phyloP scores from a whole-genome alignment of 2,888 invertebrate genomes.

The Mesorhabditis spiculigera region DNA sequence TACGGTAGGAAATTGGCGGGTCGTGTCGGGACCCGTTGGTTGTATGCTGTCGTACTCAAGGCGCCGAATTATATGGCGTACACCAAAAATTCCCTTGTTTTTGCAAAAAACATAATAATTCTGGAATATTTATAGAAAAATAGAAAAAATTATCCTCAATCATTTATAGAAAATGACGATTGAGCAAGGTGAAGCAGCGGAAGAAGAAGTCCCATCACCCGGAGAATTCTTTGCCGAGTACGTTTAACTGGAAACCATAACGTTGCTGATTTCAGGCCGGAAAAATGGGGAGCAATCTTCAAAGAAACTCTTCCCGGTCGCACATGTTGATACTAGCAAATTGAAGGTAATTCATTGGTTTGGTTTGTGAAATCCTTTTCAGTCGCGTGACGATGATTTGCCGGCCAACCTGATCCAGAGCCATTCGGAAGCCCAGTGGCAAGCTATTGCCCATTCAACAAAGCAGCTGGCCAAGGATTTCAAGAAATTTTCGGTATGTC shows the following conservation, averaged over 20 bases:
- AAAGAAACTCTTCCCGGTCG: background rate
- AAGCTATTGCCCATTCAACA: background rate
- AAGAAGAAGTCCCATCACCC: too few relatives aligned
- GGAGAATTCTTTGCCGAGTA: too few relatives aligned
- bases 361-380: background rate
- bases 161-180: too few relatives aligned
- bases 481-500: background rate
- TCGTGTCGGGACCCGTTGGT: too few relatives aligned
- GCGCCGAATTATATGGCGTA: too few relatives aligned
- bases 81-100: too few relatives aligned
- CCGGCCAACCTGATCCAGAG: background rate
- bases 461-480: background rate
- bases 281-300: background rate
- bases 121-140: too few relatives aligned
- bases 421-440: background rate
- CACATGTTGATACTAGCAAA: background rate
- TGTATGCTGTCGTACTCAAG: too few relatives aligned
- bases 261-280: background rate
- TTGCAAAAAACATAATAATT: too few relatives aligned
- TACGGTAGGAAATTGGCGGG: too few relatives aligned
- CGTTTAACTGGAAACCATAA: background rate
- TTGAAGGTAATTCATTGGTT: background rate
- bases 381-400: conserved; percentile 1
- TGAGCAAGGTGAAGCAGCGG: too few relatives aligned
- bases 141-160: too few relatives aligned